Conservation (phyloP, 2,888 invertebrate species). For the Aphidius colemani region DNA sequence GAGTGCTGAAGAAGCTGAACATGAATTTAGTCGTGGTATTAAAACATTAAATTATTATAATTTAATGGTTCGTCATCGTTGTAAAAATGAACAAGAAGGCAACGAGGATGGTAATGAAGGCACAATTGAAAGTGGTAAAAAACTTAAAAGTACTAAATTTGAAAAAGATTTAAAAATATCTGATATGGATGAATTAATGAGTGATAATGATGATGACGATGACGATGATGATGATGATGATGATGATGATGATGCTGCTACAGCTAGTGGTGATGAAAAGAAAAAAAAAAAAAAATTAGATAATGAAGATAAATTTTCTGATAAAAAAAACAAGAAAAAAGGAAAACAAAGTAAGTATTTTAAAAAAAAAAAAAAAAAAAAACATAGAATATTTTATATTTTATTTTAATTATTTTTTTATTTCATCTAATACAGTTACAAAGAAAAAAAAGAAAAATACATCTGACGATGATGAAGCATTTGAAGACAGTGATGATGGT, state of each 20-base stretch:
- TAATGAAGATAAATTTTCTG: conserved; percentile 53
- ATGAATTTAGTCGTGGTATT: conserved; percentile 93
- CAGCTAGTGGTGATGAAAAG: conserved; percentile 65
- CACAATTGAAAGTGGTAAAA: conserved; percentile 64
- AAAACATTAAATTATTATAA: conserved; percentile 96
- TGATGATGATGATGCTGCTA: conserved; percentile 63
- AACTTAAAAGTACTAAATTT: conserved; percentile 49
- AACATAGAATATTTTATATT: no score
- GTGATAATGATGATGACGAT: conserved; percentile 75
- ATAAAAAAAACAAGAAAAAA: conserved; percentile 66
- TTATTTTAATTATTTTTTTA: conserved; percentile 1
- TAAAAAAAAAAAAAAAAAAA: no score
- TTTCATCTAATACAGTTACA: conserved; percentile 35
- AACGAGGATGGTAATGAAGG: conserved; percentile 67
- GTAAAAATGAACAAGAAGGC: conserved; percentile 73
- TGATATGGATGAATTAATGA: conserved; percentile 94
- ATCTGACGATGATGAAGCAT: conserved; percentile 85
- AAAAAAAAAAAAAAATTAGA: conserved; percentile 68
- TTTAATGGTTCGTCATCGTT: conserved; percentile 87
- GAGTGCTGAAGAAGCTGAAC: conserved; percentile 97
- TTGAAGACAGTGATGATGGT: conserved; percentile 96
- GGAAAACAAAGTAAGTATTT: conserved; percentile 37
- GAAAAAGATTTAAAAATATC: conserved; percentile 80
- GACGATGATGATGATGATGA: conserved; percentile 72
- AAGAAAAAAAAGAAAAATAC: conserved; percentile 77